Base-by-base conservation (phyloP, 2,113 vertebrate genomes). In the Heterochromis multidens region DNA sequence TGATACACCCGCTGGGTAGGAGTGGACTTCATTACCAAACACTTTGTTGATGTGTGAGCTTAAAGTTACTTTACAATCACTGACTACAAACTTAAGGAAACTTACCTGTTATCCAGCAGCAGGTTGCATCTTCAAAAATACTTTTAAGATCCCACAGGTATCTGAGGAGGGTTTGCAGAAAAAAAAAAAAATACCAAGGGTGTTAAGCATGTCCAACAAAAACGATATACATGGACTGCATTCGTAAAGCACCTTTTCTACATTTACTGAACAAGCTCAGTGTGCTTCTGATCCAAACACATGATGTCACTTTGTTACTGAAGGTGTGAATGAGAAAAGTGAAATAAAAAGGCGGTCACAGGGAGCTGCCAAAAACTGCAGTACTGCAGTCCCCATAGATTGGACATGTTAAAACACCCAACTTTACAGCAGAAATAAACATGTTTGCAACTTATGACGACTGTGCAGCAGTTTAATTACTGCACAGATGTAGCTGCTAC, bases 241-340 rank as follows among this genome's bases (percentile, higher is more conserved):
- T 74, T 0, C 11, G 14, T n/a, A 31, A 12, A 74, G 40, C 67
- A 52, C 11, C 0, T 54, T 52, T 52, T n/a, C 25, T 52, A 27
- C 25, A 29, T 52, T 21, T 2, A 52, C 43, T 49, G 19, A 52
- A 17, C 65, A 31, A 74, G 29, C 1, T 1, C 17, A 31, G 25
- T 52, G 43, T 31, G 6, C 7, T 3, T 49, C 12, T 21, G 46
- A 21, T 17, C 17, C 46, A 16, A 4, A 17, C 17, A 43, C 14
- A 25, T 17, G 35, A 67, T 17, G n/a, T 17, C 46, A 16, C 46
- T 49, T 49, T 43, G 40, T 14, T 12, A 43, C 40, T 43, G 40
- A 43, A 12, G 40, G 40, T 43, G 40, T 43, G 40, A 43, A 43
- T 40, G 13, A 43, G 40, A 40, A n/a, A 35, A 6, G 10, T 10